Percentiles rank a stretch among this genome's conserved stretches.
phyloP scores from a whole-genome alignment of 2,888 invertebrate genomes.

The Gymnocheta viridis region DNA sequence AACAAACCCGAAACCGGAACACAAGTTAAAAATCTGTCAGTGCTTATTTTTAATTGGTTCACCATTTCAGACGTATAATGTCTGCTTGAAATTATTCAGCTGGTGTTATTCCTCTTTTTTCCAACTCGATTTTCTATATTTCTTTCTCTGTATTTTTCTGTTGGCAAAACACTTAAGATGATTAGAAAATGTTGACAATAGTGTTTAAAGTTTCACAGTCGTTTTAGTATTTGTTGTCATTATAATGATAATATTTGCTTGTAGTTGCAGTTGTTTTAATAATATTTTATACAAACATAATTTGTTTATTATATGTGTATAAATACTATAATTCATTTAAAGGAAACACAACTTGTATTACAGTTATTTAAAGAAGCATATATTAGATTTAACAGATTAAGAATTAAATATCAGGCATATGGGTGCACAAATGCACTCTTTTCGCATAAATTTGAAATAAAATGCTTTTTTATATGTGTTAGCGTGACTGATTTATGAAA shows the following conservation, averaged over 20 bases:
- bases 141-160: slow-evolving; percentile 54
- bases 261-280: slow-evolving; percentile 2
- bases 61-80: too few relatives aligned
- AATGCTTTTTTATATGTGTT: too few relatives aligned
- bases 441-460: neutral
- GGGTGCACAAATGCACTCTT: neutral
- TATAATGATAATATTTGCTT: slow-evolving; percentile 3
- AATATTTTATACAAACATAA: neutral
- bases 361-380: neutral
- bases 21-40: too few relatives aligned
- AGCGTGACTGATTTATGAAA: too few relatives aligned
- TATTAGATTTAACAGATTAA: slow-evolving; percentile 24
- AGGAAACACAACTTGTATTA: neutral
- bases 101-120: too few relatives aligned
- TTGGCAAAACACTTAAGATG: slow-evolving; percentile 78
- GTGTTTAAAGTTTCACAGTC: neutral
- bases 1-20: too few relatives aligned
- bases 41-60: too few relatives aligned
- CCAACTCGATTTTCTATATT: neutral
- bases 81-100: too few relatives aligned
- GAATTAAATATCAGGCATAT: slow-evolving; percentile 32
- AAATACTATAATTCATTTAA: neutral
- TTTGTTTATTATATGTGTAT: neutral
- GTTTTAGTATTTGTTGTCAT: slow-evolving; percentile 21
- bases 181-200: slow-evolving; percentile 76